phyloP scores from a whole-genome alignment of 2,888 invertebrate species.

The Temnothorax ravouxi region DNA sequence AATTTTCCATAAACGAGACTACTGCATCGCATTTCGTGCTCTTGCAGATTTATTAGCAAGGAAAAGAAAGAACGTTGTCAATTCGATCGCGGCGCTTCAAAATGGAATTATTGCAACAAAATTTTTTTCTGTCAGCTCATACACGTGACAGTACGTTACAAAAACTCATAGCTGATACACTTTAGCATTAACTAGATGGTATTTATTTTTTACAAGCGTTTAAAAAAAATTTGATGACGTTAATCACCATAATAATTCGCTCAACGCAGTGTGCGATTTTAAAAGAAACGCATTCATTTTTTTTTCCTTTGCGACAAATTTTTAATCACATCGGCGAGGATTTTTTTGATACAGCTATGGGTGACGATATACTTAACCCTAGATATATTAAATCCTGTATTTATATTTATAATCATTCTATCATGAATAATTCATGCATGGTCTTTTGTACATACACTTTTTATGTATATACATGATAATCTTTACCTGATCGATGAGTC shows the following conservation, averaged over 20 bases:
- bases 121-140: too few species aligned
- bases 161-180: too few species aligned
- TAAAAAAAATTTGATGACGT: background rate
- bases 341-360: background rate
- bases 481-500: slow-evolving; percentile 31
- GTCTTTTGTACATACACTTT: background rate
- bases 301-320: background rate
- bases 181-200: background rate
- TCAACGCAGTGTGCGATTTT: background rate
- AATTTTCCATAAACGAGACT: too few species aligned
- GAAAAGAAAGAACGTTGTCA: too few species aligned
- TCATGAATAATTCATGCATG: slow-evolving; percentile 63
- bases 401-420: background rate
- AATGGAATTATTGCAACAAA: too few species aligned
- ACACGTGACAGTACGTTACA: too few species aligned
- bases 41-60: too few species aligned
- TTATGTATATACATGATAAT: background rate
- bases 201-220: background rate
- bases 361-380: background rate
- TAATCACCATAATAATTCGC: background rate
- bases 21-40: too few species aligned
- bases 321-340: background rate
- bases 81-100: too few species aligned
- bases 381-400: background rate
- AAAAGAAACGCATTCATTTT: background rate